Evolutionary conservation across 2,797 vertebrate genomes (phyloP), one percentile per base, ranked within the genome.

Genomic region (Euthynnus affinis): DNA sequence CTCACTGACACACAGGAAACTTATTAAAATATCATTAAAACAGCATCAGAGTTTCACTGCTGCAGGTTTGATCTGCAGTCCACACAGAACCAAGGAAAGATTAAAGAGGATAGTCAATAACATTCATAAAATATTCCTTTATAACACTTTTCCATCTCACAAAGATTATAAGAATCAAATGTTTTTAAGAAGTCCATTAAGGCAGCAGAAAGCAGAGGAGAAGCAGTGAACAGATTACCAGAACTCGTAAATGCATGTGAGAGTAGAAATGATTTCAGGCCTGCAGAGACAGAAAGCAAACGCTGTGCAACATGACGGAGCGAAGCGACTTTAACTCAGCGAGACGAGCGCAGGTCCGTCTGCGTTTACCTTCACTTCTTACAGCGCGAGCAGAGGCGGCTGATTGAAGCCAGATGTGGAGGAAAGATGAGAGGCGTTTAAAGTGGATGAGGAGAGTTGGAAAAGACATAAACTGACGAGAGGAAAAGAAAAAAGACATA

Each of bases 341-440:
- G 9, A 22, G 10, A 15, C 7, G 9, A 14, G 56, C 2, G 6
- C 0, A 6, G 12, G 4, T 4, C 7, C 0, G 22, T 22, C 10
- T 8, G 27, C 13, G n/a, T 40, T 37, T 18, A 17, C 9, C 78
- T 8, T 65, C 76, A 78, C 78, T 78, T 88, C 14, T 49, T 58
- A 0, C 78, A 85, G 84, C 5, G 14, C 29, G 72, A 37, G 64
- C 56, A 0, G 25, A 29, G 53, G 0, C 9, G 1, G 5, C 68
- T 89, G 85, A 92, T 88, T 37, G 58, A 74, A 89, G 42, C 81
- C 91, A 92, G 84, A 91, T 92, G 89, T 87, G 60, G 32, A 59
- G 51, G 74, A 80, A 81, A 84, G 85, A 86, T 59, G 79, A 85
- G 72, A 76, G 60, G 69, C 14, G 51, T 79, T 84, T 40, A 82